Base-by-base conservation (phyloP, 2,113 vertebrate genomes). In the Tachysurus fulvidraco region DNA sequence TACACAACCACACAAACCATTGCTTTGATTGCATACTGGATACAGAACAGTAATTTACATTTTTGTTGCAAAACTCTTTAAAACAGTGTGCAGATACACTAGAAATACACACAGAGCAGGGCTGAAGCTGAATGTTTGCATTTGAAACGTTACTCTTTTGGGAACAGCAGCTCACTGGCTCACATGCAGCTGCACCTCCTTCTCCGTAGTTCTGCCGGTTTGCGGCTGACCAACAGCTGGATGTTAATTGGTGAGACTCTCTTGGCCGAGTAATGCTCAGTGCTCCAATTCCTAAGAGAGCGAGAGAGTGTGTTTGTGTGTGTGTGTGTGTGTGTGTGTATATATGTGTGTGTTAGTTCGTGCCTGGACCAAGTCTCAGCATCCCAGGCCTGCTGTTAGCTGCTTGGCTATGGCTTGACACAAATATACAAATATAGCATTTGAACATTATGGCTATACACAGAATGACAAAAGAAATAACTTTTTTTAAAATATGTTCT, bases 381-480 rank as follows among this genome's bases (percentile, higher is more conserved):
- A 59, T 94, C 93, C 92, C 94, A 91, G 84, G 23, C 91, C 91
- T 92, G 92, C 92, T 93, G 92, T 93, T 91, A 86, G 89, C 87
- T 86, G 88, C 89, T 90, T 88, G 86, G 83, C 83, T 89, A 85
- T 87, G 89, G 90, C 83, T 25, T 60, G 67, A 84, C 86, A 86
- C 82, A 41, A 60, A 30, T 54, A 85, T 60, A 71, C 50, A 25
- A 85, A 60, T 77, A 77, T 52, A 52, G 52, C 50, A 54, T n/a
- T 78, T 78, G 76, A 78, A 55, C 52, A 17, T 30, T 78, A 78
- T 3, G 5, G n/a, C 55, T 55, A n/a, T 78, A 78, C 52, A 14
- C 76, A 17, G n/a, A 46, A 74, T 46, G 41, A 4, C 71, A 23
- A 78, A 54, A 69, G 8, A 36, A 36, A 28, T 1, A n/a, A 64